Conservation (phyloP, 2,797 vertebrate genomes). For the Cottoperca gobio region DNA sequence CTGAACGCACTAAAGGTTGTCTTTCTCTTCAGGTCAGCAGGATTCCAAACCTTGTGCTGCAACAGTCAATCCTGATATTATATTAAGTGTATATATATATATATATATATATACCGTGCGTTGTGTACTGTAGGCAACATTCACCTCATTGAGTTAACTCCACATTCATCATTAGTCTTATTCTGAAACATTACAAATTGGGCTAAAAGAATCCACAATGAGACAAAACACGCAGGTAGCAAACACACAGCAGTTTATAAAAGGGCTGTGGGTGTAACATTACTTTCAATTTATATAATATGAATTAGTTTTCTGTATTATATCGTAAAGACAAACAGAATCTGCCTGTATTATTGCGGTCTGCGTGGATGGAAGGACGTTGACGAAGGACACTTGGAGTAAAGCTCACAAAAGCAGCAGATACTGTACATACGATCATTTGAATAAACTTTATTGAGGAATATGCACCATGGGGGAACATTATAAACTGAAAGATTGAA, state of each 20-base stretch:
- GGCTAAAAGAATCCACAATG: not conserved
- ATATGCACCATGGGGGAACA: not conserved
- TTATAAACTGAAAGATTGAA: not conserved
- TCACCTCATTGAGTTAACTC: too few species aligned
- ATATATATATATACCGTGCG: too few species aligned
- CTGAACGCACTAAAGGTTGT: slow-evolving; percentile 2
- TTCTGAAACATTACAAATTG: not conserved
- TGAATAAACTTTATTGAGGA: not conserved
- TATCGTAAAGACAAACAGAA: not conserved
- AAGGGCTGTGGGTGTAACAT: not conserved
- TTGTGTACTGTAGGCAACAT: too few species aligned
- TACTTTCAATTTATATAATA: not conserved
- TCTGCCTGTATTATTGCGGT: not conserved
- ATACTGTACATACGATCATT: not conserved
- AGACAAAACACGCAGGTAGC: not conserved
- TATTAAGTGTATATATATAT: too few species aligned
- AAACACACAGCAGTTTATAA: not conserved
- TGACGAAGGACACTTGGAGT: too few species aligned
- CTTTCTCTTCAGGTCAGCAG: not conserved
- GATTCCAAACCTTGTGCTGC: not conserved
- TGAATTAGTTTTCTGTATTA: not conserved
- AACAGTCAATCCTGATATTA: too few species aligned
- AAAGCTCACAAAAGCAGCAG: too few species aligned
- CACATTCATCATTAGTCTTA: too few species aligned
- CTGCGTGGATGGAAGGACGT: not conserved